These are phyloP conservation scores for Cyaniris semiargus DNA, from an alignment of 2,888 invertebrate species.

Conservation along the genomic window DNA sequence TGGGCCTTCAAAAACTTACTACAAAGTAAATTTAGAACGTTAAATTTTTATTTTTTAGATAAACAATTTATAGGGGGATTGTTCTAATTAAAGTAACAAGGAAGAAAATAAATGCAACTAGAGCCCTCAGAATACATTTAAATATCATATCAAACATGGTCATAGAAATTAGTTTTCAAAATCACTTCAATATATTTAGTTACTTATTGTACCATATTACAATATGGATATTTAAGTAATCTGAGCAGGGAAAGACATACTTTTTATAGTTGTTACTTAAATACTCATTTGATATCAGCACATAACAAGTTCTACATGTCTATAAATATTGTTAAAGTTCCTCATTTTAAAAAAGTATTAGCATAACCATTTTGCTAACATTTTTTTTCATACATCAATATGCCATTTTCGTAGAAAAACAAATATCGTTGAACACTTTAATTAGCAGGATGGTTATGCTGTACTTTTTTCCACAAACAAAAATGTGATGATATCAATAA, in stretches of 20 bases:
- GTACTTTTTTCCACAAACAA: neutral
- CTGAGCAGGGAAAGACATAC: neutral
- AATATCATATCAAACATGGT: neutral
- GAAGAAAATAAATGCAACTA: neutral
- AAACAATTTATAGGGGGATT: neutral
- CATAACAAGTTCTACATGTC: neutral
- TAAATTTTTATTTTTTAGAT: neutral
- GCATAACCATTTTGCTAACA: neutral
- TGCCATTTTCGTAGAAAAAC: neutral
- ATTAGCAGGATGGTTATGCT: neutral
- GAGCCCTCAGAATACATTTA: neutral
- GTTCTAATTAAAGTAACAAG: neutral
- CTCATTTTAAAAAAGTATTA: too few species aligned
- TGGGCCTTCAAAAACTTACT: neutral
- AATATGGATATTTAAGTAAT: neutral
- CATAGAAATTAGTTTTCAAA: neutral
- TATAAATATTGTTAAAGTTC: neutral
- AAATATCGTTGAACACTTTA: too few species aligned
- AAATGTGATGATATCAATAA: conserved; percentile 34
- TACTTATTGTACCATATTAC: neutral
- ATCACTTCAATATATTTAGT: neutral
- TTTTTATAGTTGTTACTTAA: neutral
- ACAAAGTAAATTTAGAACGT: neutral
- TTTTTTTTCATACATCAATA: too few species aligned
- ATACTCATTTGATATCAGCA: conserved; percentile 10